These are phyloP conservation scores for Smittia sp. DNA, from an alignment of 2,888 invertebrate genomes.

Conservation along the genomic window DNA sequence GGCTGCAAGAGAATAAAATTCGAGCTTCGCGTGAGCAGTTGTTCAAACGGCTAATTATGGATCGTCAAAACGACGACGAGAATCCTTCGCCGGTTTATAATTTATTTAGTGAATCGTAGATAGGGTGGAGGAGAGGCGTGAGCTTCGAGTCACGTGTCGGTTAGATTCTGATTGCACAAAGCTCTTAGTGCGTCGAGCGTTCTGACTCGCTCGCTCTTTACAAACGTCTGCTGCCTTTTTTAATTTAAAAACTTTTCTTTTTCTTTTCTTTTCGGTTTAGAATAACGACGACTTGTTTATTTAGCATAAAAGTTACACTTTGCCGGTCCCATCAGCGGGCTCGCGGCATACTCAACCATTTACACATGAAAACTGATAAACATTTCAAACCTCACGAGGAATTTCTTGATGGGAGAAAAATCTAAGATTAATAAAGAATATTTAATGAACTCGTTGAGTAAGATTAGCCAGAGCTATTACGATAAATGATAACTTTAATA, in stretches of 20 bases:
- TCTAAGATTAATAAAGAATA: slow-evolving; percentile 2
- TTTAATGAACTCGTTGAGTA: slow-evolving; percentile 6
- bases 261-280: background rate
- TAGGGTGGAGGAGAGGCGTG: background rate
- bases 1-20: slow-evolving; percentile 46
- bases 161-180: background rate
- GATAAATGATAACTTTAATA: background rate
- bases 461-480: background rate
- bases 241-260: slow-evolving; percentile 7
- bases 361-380: background rate
- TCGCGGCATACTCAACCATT: background rate
- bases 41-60: slow-evolving; percentile 7
- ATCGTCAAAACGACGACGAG: slow-evolving; percentile 22
- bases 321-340: background rate
- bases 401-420: background rate
- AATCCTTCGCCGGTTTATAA: slow-evolving; percentile 20
- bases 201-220: background rate
- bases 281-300: background rate
- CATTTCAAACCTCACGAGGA: background rate
- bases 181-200: too few relatives aligned
- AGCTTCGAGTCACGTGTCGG: background rate
- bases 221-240: background rate
- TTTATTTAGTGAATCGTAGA: slow-evolving; percentile 15
- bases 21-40: slow-evolving; percentile 31
- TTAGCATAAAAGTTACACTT: background rate